Percentiles rank a stretch among this genome's conserved stretches.
These are phyloP conservation scores for Vulpes lagopus DNA, from an alignment of 2,113 vertebrate species.

Conservation along the genomic window DNA sequence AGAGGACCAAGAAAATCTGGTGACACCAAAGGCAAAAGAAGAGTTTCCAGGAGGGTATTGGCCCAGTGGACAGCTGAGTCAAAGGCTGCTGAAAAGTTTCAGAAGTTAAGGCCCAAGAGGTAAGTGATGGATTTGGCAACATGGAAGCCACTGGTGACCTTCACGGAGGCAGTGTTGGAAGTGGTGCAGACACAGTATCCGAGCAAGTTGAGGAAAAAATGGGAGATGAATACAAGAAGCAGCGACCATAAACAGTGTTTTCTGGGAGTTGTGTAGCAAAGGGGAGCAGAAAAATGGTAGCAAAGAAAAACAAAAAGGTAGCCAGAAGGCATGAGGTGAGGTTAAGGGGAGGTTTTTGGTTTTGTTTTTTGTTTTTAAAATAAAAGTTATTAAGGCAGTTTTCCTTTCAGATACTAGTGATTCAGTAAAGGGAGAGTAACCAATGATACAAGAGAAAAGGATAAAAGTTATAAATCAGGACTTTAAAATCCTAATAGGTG, in stretches of 20 bases:
- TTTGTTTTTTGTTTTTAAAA: not conserved
- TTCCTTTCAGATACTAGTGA: constrained; percentile 7
- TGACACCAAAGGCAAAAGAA: not conserved
- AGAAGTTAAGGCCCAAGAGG: not conserved
- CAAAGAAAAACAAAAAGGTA: not conserved
- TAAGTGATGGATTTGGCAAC: not conserved
- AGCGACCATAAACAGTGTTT: not conserved
- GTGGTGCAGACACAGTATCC: too few relatives aligned
- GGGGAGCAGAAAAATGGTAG: not conserved
- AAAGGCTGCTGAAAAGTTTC: not conserved
- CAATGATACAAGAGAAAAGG: not conserved
- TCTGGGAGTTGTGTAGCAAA: not conserved
- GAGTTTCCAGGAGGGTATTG: not conserved
- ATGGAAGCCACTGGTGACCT: not conserved
- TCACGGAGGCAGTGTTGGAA: not conserved
- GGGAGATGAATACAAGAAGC: not conserved
- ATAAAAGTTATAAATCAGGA: not conserved
- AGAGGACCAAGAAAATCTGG: not conserved
- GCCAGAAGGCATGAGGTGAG: not conserved
- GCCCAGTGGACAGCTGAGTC: not conserved
- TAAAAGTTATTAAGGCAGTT: not conserved
- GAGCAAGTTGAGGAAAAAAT: not conserved
- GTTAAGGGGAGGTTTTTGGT: not conserved
- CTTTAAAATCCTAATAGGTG: not conserved
- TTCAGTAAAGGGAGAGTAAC: not conserved